Base-by-base conservation (phyloP, 2,888 invertebrate genomes). In the Odontocolon sp. region DNA sequence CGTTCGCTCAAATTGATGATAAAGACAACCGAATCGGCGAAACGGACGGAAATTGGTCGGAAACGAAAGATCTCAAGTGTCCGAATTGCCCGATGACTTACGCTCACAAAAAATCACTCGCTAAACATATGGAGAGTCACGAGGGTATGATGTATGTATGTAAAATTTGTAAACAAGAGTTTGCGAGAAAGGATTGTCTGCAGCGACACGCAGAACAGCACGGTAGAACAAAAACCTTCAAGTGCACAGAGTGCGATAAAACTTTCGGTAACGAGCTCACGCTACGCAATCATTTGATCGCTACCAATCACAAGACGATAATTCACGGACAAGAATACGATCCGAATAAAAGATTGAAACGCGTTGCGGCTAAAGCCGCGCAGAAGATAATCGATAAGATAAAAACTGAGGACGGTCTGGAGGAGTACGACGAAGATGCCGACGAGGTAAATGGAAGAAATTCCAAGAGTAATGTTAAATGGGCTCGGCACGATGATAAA, bases 301-400 rank as follows among this genome's bases (percentile, higher is more conserved):
- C 89, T 2, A 90, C 89, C 0, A 87, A 84, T 83, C 90, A 90
- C 61, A 89, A 87, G 38, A 90, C 90, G 0, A 83, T 85, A 0
- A 36, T 90, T 1, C 84, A 86, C 3, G 89, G 89, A 0, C 83
- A 89, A 52, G 89, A 88, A 26, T 90, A 90, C 59, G 89, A 90
- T 80, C 88, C 89, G 0, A 89, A 90, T 26, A 90, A 90, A 47
- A 80, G 90, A 18, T 86, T 90, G 31, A 90, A 89, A 47, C 82
- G 90, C 1, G 87, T 88, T 0, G 90, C 90, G 1, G 90, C 90
- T 0, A 89, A 83, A 54, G 90, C 89, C 0, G 90, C 90, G 0
- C 89, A 90, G 33, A 89, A 85, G 23, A 90, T 90, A 11, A 90
- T 90, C 14, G 90, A 90, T 61, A 86, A 88, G 68, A 90, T 90